A percentile compares a stretch with the other conserved stretches of the same genome.
These are phyloP conservation scores for Apteryx owenii DNA, from an alignment of 2,113 vertebrate genomes.

Conservation along the genomic window DNA sequence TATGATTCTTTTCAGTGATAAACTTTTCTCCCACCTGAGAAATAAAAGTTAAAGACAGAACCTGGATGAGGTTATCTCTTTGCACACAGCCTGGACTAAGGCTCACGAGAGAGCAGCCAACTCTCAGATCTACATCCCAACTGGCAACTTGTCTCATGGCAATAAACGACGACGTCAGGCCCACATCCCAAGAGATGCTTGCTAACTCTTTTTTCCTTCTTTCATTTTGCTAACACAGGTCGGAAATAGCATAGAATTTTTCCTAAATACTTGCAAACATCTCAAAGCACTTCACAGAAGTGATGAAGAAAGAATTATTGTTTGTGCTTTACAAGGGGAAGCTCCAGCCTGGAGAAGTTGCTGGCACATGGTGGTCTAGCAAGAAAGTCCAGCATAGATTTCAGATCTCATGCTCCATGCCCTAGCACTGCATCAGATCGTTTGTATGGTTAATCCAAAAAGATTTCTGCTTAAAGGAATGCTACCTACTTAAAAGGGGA, in stretches of 20 bases:
- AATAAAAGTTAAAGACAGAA: not conserved
- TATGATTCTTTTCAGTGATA: not conserved
- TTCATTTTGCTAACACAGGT: fast-evolving
- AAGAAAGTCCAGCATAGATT: not conserved
- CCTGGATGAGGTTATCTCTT: fast-evolving
- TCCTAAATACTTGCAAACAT: not conserved
- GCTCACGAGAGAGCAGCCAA: not conserved
- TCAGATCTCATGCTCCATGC: not conserved
- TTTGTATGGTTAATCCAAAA: not conserved
- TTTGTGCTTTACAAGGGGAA: fast-evolving
- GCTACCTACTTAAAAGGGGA: not conserved
- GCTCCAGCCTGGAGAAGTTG: fast-evolving
- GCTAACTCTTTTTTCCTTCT: not conserved
- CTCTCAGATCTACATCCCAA: not conserved
- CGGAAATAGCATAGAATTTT: not conserved
- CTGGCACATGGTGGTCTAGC: fast-evolving
- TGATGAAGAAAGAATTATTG: not conserved
- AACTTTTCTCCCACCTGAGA: not conserved
- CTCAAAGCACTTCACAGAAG: not conserved
- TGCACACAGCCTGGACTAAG: not conserved
- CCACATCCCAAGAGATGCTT: not conserved
- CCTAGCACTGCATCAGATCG: not conserved
- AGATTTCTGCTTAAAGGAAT: not conserved
- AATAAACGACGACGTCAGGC: fast-evolving
- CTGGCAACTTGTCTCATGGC: fast-evolving